Conservation (phyloP, 2,113 vertebrate genomes). For the Cyanoramphus novaezelandiae region DNA sequence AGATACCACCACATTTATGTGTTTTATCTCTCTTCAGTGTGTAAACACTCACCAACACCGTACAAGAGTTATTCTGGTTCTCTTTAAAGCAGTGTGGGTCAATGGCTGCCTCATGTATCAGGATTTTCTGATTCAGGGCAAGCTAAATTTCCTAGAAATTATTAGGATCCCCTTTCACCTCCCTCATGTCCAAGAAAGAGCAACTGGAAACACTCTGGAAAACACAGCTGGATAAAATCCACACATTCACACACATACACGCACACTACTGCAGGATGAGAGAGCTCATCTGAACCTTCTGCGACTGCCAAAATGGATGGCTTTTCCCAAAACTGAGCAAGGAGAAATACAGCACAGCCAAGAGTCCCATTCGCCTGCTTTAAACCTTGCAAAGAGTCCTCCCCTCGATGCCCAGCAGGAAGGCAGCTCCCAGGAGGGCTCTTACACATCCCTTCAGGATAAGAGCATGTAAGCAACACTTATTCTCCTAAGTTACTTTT, state of each 20-base stretch:
- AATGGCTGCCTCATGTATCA: background rate
- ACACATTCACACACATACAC: background rate
- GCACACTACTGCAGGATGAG: background rate
- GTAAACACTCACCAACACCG: background rate
- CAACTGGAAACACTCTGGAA: background rate
- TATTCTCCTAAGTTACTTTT: background rate
- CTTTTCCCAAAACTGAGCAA: background rate
- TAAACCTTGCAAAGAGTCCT: background rate
- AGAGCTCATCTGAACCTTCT: background rate
- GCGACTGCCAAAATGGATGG: background rate
- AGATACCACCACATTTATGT: background rate
- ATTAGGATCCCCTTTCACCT: background rate
- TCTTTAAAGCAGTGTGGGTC: background rate
- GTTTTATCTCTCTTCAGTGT: background rate
- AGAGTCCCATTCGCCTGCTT: background rate
- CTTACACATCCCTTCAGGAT: background rate
- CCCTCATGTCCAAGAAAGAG: background rate
- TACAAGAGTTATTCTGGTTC: background rate
- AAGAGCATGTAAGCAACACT: background rate
- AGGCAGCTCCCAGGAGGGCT: background rate
- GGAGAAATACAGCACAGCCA: background rate
- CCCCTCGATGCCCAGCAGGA: background rate
- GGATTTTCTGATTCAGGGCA: background rate
- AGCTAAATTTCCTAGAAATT: background rate
- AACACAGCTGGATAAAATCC: conserved; percentile 17